Base-by-base conservation (phyloP, 2,888 invertebrate species). In the Diplazon laetatorius region DNA sequence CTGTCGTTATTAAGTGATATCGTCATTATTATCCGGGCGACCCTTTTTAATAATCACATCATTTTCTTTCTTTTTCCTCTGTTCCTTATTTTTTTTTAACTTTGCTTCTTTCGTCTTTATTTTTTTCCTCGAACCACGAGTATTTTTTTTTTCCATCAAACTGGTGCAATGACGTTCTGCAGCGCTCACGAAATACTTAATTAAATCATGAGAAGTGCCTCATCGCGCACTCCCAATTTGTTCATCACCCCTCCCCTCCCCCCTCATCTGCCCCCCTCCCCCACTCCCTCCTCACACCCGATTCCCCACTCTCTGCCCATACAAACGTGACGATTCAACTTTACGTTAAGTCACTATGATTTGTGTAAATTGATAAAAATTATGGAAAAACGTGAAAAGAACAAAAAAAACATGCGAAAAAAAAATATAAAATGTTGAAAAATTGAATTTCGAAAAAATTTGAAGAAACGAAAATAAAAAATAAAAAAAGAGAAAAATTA, bases 101-200 rank as follows among this genome's bases (percentile, higher is more conserved):
- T n/a, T n/a, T n/a, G n/a, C n/a, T n/a, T n/a, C n/a, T n/a, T n/a
- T n/a, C n/a, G n/a, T n/a, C 44, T 68, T 65, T 48, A 60, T 66
- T 66, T 62, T 71, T 35, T 78, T 72, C 59, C 30, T 37, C 44
- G 59, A 55, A 42, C 44, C 70, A 78, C 74, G 79, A 77, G 65
- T 80, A n/a, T n/a, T n/a, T n/a, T n/a, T n/a, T n/a, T 78, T 70
- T 52, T 37, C 59, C 65, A 76, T 81, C 42, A 16, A 57, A 76
- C 71, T 63, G 73, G 75, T 69, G 25, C 74, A 68, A 63, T 48
- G 63, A 80, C 80, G 71, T 81, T 81, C 81, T 80, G 80, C 82
- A 85, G 82, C 82, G 78, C 81, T 85, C 83, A 80, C 79, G 66
- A 75, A 80, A 82, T 83, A 87, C 84, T 83, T 86, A 85, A 86